Conservation (phyloP, 2,113 vertebrate genomes). For the Nannospalax galili region DNA sequence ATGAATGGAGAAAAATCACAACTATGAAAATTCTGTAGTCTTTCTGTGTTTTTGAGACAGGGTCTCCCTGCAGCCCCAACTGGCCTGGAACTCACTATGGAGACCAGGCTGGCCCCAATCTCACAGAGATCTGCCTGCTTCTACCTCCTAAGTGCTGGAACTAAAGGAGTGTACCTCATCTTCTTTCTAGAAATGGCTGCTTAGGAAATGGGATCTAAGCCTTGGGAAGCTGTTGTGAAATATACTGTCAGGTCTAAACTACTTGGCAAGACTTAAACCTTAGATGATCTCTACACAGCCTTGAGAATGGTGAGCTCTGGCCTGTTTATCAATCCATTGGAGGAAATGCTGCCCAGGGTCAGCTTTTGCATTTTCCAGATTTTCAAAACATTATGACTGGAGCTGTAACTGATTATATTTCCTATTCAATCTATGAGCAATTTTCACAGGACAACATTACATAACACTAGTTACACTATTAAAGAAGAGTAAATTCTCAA, state of each 20-base stretch:
- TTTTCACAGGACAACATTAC: background rate
- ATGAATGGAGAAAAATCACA: background rate
- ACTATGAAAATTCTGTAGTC: background rate
- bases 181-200: background rate
- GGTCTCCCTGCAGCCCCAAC: too few relatives aligned
- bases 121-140: too few relatives aligned
- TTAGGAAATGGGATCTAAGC: background rate
- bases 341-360: background rate
- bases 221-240: background rate
- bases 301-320: background rate
- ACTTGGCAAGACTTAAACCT: background rate
- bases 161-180: background rate
- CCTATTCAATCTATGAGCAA: background rate
- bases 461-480: background rate
- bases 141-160: too few relatives aligned
- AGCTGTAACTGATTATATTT: background rate
- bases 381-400: background rate
- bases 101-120: too few relatives aligned
- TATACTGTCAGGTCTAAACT: background rate
- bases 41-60: background rate
- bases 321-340: background rate
- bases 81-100: too few relatives aligned
- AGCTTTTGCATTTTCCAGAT: background rate
- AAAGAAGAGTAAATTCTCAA: conserved; percentile 16
- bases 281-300: background rate